Evolutionary conservation across 2,888 invertebrate genomes (phyloP).

Genomic region (Mesoligia furuncula): DNA sequence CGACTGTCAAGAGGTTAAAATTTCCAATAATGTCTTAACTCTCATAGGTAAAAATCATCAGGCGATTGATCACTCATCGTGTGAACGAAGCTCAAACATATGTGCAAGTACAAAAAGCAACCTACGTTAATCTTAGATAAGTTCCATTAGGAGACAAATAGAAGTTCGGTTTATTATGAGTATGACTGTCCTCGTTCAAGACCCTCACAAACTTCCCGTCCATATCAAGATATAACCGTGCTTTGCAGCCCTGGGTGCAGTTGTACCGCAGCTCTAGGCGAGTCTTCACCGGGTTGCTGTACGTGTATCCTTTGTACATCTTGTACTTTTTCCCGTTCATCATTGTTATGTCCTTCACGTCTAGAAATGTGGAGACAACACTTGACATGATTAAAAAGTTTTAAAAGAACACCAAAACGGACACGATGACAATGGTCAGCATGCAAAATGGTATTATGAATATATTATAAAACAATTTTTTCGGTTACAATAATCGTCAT

Average conservation of each 20-base stretch:
- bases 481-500: too few relatives aligned
- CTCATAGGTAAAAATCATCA: background rate
- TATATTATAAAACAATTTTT: too few relatives aligned
- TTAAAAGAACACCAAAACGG: background rate
- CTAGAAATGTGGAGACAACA: slow-evolving; percentile 32
- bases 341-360: slow-evolving; percentile 63
- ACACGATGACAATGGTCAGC: background rate
- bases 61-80: background rate
- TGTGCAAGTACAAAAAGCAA: background rate
- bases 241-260: slow-evolving; percentile 70
- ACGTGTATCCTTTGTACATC: slow-evolving; percentile 69
- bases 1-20: background rate
- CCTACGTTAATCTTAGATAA: slow-evolving; percentile 52
- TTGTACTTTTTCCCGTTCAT: slow-evolving; percentile 65
- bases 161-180: slow-evolving; percentile 63
- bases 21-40: background rate
- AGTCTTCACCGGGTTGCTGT: slow-evolving; percentile 49
- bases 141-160: slow-evolving; percentile 53
- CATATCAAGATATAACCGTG: slow-evolving; percentile 60
- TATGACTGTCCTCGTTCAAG: slow-evolving; percentile 65
- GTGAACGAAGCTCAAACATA: background rate
- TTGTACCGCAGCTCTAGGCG: slow-evolving; percentile 67
- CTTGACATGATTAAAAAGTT: slow-evolving; percentile 7
- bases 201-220: slow-evolving; percentile 57
- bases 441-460: background rate